Conservation (phyloP, 2,113 vertebrate genomes). For the Seriola dumerili region DNA sequence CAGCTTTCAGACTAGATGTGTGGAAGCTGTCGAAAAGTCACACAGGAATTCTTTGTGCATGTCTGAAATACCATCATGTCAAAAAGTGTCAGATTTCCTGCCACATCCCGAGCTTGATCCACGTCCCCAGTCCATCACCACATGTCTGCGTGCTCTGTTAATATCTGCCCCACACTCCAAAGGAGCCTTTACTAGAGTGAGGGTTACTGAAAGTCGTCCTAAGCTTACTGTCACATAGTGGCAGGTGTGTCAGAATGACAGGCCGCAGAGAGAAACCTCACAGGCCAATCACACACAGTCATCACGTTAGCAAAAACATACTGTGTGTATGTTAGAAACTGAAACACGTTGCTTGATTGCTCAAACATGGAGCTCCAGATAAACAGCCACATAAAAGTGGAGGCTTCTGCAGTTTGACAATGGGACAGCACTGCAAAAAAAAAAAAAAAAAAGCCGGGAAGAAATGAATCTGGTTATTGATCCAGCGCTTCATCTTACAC, state of each 20-base stretch:
- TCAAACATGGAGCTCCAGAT: not conserved
- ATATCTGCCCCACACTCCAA: not conserved
- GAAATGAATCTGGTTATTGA: conserved; percentile 56
- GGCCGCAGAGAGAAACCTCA: not conserved
- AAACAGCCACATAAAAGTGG: not conserved
- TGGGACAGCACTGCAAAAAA: conserved; percentile 35
- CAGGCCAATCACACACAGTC: not conserved
- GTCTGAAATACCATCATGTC: too few relatives aligned
- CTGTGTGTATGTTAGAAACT: not conserved
- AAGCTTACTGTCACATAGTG: not conserved
- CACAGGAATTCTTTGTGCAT: not conserved
- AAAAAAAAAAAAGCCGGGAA: not conserved
- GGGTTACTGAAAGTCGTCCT: not conserved
- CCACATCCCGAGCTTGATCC: too few relatives aligned
- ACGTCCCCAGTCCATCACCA: not conserved
- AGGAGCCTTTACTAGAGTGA: not conserved
- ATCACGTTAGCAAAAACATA: not conserved
- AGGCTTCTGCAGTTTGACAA: conserved; percentile 11
- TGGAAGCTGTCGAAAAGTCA: not conserved
- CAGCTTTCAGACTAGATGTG: not conserved
- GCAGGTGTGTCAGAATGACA: conserved; percentile 6
- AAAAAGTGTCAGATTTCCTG: too few relatives aligned
- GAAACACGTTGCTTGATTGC: not conserved
- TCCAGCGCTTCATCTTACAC: conserved; percentile 62
- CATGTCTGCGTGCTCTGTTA: not conserved